These are phyloP conservation scores for Oopsacas minuta DNA, from an alignment of 37 sponge, comb jelly and placozoan species.

Conservation along the genomic window DNA sequence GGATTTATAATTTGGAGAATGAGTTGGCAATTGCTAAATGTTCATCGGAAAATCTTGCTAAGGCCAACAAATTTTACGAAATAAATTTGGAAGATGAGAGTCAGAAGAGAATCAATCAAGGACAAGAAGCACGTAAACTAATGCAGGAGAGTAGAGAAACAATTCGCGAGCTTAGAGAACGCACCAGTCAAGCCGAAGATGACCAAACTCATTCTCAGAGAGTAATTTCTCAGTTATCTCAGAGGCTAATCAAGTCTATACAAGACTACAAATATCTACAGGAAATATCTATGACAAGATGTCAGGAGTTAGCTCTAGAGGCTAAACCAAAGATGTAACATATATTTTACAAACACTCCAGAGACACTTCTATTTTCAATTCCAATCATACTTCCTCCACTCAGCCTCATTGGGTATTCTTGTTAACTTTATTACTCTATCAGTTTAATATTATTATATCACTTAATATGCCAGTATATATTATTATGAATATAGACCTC, in stretches of 20 bases:
- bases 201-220: neutral
- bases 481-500: too few species aligned
- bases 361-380: too few species aligned
- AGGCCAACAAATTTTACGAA: neutral
- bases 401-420: too few species aligned
- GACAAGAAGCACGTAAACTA: neutral
- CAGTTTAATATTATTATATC: too few species aligned
- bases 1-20: neutral
- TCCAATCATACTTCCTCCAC: too few species aligned
- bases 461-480: too few species aligned
- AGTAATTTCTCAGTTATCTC: neutral
- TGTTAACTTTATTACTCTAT: too few species aligned
- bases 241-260: neutral
- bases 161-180: neutral
- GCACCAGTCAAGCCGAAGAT: neutral
- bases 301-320: neutral
- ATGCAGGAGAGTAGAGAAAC: neutral
- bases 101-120: neutral
- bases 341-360: neutral
- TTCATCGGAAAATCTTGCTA: neutral
- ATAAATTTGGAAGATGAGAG: neutral
- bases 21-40: neutral
- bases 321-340: neutral
- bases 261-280: neutral
- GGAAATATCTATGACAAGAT: neutral